Percentiles rank a stretch among this genome's conserved stretches.
Conservation (phyloP, 2,888 invertebrate species). For the Drosophila crucigera region DNA sequence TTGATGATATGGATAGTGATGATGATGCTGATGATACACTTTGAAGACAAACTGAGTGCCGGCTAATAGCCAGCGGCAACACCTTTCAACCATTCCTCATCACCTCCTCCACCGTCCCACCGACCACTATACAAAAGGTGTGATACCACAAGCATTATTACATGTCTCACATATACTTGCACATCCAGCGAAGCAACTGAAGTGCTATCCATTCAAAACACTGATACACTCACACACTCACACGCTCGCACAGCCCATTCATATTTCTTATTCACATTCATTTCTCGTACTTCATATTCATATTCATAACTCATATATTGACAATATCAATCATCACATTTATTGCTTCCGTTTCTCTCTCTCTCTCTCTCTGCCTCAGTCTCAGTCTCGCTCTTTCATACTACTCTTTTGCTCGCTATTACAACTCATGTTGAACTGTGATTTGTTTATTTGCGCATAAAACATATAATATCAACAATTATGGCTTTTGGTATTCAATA, state of each 20-base stretch:
- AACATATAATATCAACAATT: conserved; percentile 1
- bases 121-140: conserved; percentile 15
- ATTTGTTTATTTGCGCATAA: background rate
- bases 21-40: conserved; percentile 50
- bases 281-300: conserved; percentile 31
- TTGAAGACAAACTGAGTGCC: conserved; percentile 54
- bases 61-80: conserved; percentile 18
- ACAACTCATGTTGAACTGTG: background rate
- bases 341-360: conserved; percentile 53
- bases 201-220: conserved; percentile 26
- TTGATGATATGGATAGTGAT: conserved; percentile 15
- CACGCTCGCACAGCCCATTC: background rate
- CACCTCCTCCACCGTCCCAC: background rate
- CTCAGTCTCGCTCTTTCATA: background rate
- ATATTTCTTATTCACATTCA: conserved; percentile 24
- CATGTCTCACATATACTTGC: background rate
- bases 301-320: conserved; percentile 53
- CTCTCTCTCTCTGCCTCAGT: background rate
- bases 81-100: conserved; percentile 9
- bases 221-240: background rate
- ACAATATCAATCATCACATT: conserved; percentile 53
- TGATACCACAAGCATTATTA: conserved; percentile 24
- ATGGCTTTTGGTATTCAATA: background rate
- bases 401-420: background rate
- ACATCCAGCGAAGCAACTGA: conserved; percentile 39